Evolutionary conservation across 2,797 vertebrate species (phyloP).

Genomic region (Poecile montanus): DNA sequence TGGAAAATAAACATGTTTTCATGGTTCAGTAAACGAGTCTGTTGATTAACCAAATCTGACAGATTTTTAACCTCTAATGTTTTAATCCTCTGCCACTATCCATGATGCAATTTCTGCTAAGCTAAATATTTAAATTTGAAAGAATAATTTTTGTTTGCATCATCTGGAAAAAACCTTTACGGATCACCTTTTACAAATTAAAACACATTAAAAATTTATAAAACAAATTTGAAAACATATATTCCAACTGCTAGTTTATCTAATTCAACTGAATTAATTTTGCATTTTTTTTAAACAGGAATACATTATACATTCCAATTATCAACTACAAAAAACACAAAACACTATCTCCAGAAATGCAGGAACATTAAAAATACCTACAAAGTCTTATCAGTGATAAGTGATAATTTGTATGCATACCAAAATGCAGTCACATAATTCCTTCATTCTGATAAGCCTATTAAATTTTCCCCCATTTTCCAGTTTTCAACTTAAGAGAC

Average conservation of each 20-base stretch:
- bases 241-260: neutral
- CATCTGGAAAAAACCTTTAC: neutral
- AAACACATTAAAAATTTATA: neutral
- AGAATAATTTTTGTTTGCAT: conserved; percentile 15
- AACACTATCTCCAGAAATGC: neutral
- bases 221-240: neutral
- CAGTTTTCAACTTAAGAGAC: neutral
- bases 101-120: neutral
- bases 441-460: neutral
- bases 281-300: neutral
- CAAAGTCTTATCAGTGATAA: neutral
- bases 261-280: conserved; percentile 6
- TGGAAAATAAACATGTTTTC: conserved; percentile 46
- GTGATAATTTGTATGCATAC: neutral
- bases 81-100: conserved; percentile 31
- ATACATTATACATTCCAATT: neutral
- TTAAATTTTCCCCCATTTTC: neutral
- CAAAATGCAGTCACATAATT: neutral
- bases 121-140: conserved; percentile 42
- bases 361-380: neutral
- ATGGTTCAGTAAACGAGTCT: conserved; percentile 27
- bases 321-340: neutral
- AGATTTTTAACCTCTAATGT: conserved; percentile 39
- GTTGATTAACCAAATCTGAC: conserved; percentile 37
- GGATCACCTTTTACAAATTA: neutral